Base-by-base conservation (phyloP, 2,888 invertebrate genomes). In the Thecocarcelia acutangulata region DNA sequence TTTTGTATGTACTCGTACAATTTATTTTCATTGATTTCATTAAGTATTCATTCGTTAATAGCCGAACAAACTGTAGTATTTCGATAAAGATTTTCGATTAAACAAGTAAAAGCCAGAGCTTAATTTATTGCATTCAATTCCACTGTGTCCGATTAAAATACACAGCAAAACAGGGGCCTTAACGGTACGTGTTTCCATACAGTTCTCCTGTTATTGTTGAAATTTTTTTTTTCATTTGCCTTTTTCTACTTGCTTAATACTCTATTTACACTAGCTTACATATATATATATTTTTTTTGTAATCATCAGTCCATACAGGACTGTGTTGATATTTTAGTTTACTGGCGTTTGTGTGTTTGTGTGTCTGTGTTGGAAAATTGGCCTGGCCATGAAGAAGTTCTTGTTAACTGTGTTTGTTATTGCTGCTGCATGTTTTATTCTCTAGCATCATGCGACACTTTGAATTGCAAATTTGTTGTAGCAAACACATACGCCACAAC, bases 381-480 rank as follows among this genome's bases (percentile, higher is more conserved):
- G 74, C 70, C 59, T 70, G 78, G 54, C 59, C 74, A 78, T 74
- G 78, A 79, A 73, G 66, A 78, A 66, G 24, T 63, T 21, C 63
- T 54, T 28, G 42, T 24, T n/a, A 46, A 50, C 28, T 37, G 33
- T 48, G 52, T 17, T 48, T 48, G 11, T 40, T 52, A 13, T 44
- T 40, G 21, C 24, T 64, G n/a, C 19, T 58, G 40, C 40, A 64
- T 70, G 56, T 63, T 77, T 70, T 48, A 58, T 66, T 50, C 63
- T 63, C 19, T 73, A 70, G 66, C 69, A 70, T 73, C 24, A 59
- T 68, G 77, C 61, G 61, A 63, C 76, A 76, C 46, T 66, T 72
- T 76, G 80, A 66, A 80, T 80, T 76, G 80, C 76, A 80, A 76
- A 76, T 80, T 66, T 54, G 40, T 59, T 72, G 42, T 21, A 48